Evolutionary conservation across 2,113 vertebrate species (phyloP), one percentile per base, ranked within the genome.

Genomic region (Macrotis lagotis): DNA sequence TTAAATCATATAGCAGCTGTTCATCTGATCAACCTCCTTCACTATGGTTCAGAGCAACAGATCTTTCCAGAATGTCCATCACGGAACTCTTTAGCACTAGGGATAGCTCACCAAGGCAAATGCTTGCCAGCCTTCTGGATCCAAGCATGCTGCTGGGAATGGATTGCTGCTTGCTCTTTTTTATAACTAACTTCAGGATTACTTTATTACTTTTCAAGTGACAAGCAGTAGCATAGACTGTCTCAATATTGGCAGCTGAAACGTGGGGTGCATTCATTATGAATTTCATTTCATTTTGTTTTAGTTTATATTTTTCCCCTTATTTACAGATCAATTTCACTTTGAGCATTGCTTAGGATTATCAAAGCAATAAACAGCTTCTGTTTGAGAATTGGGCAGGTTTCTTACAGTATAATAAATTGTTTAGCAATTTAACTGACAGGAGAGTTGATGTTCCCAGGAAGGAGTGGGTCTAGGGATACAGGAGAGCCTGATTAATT

Each of bases 121-220:
- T 83, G 66, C 19, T 83, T 83, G 66, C 66, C 66, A 83, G 37
- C 37, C 19, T 74, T 44, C 66, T 19, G 14, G 16, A 74, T n/a
- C 37, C 28, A 44, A 74, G 8, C 37, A 83, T n/a, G 66, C 66
- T 44, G 1, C 16, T 83, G 66, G 31, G n/a, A 83, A 83, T 83
- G 16, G 74, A 50, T 94, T 14, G 3, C 91, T 93, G 16, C 51
- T 94, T 95, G 92, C 16, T 59, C 51, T 90, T 92, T 92, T 93
- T 90, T 92, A 92, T 93, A 92, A 95, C 83, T 96, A 50, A 90
- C 94, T 96, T 94, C 48, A 50, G 90, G 93, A 91, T 94, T 93
- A 94, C 94, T 97, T 97, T 96, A 97, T 96, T 97, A 95, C 92
- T 97, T 94, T 95, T 83, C 93, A 94, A 97, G 92, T 94, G 95